Evolutionary conservation across 2,888 invertebrate species (phyloP), one percentile per base, ranked within the genome.

Genomic region (Andricus curvator): DNA sequence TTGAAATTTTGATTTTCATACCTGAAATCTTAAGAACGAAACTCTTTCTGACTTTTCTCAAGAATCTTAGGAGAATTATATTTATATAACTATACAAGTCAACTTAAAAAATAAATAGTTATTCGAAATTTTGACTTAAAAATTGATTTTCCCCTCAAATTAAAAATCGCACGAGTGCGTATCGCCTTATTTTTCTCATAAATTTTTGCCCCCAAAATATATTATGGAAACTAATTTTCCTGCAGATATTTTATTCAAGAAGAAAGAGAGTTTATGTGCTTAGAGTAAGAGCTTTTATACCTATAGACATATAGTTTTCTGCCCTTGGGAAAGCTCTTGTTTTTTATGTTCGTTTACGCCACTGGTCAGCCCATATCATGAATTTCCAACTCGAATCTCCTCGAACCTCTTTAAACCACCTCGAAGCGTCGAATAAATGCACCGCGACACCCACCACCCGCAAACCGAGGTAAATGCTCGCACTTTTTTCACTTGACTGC

Each of bases 301-400:
- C 11, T 29, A 70, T 29, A 51, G 9, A 51, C 20, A 51, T 74
- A 74, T 74, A 56, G n/a, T 17, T 56, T 74, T 74, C 48, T 74
- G 4, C 70, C 9, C 13, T 17, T 29, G 51, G 70, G 20, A 70
- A 74, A 74, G 70, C 70, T 33, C n/a, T 51, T 74, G 70, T 74
- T 74, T 74, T 74, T 56, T 74, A 74, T 56, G 74, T 74, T 51
- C 5, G 13, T 74, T n/a, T 74, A 51, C 15, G 29, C 11, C 13
- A 56, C 74, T 74, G 74, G 74, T 56, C 74, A 74, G 33, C 20
- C 74, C n/a, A 74, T 74, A 74, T 74, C 74, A 74, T 74, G 74
- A 74, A 74, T 74, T 74, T 25, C n/a, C 51, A 74, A 74, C 74
- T 33, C 51, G 33, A 74, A 74, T 56, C 74, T n/a, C 29, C 56